Evolutionary conservation across 2,888 invertebrate species (phyloP).

Genomic region (Mesoligia furuncula): DNA sequence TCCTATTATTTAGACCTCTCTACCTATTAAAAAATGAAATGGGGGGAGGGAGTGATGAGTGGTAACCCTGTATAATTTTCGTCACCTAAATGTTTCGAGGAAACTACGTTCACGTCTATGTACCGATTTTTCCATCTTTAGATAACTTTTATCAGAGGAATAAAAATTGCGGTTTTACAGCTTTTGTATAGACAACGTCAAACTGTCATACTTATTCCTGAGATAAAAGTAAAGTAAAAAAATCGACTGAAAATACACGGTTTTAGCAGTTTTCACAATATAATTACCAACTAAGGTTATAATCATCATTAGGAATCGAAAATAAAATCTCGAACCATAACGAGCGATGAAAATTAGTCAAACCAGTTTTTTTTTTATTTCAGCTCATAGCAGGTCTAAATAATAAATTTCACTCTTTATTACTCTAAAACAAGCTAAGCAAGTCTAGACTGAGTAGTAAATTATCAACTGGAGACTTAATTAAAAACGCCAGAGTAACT

Average conservation of each 20-base stretch:
- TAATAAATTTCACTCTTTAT: constrained; percentile 1
- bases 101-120: no score
- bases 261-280: not conserved
- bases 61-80: no score
- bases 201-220: no score
- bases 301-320: no score
- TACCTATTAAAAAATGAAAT: no score
- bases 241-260: no score
- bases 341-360: no score
- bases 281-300: not conserved
- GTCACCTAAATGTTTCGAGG: no score
- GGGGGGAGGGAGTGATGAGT: no score
- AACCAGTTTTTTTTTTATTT: not conserved
- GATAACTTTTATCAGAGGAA: no score
- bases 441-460: constrained; percentile 33
- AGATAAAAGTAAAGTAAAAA: not conserved
- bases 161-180: not conserved
- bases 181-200: not conserved
- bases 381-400: not conserved
- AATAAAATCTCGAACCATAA: not conserved
- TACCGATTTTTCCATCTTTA: no score
- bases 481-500: constrained; percentile 57
- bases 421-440: constrained; percentile 15
- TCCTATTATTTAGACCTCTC: no score
- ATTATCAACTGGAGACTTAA: constrained; percentile 53